These are phyloP conservation scores for Palloptera scutellata DNA, from an alignment of 2,888 invertebrate species.

Conservation along the genomic window DNA sequence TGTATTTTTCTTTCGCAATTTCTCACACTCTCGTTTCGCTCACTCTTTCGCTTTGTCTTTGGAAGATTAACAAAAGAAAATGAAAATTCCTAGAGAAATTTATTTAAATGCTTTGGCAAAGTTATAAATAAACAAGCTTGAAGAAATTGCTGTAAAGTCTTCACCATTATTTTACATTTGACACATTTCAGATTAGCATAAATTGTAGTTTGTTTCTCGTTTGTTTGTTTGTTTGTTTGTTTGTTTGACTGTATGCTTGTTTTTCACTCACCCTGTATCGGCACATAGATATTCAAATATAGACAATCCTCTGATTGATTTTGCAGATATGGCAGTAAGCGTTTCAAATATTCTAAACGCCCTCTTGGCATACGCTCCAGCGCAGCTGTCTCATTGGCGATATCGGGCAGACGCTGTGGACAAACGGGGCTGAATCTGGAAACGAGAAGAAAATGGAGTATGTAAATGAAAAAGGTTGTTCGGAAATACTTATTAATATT, in stretches of 20 bases:
- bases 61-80: conserved; percentile 40
- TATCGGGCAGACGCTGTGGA: conserved; percentile 88
- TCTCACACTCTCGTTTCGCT: conserved; percentile 6
- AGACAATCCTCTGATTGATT: conserved; percentile 98
- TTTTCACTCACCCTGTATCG: conserved; percentile 83
- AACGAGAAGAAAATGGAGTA: conserved; percentile 27
- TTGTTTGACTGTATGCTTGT: background rate
- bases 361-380: conserved; percentile 88
- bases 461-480: conserved; percentile 34
- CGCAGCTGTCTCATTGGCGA: conserved; percentile 83
- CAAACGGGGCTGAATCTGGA: conserved; percentile 84
- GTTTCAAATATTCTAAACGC: conserved; percentile 84
- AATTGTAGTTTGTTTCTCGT: background rate
- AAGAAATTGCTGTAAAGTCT: background rate
- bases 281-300: conserved; percentile 95
- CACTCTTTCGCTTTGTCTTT: conserved; percentile 35
- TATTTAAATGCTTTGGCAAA: conserved; percentile 57
- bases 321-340: conserved; percentile 84
- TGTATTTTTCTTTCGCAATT: conserved; percentile 25
- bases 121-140: conserved; percentile 39
- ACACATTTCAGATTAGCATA: background rate
- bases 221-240: conserved; percentile 5
- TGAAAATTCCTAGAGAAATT: conserved; percentile 45
- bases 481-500: conserved; percentile 34
- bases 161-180: background rate